Percentiles rank a stretch among this genome's conserved stretches.
Conservation (phyloP, 2,888 invertebrate genomes). For the Agonopterix heracliana region DNA sequence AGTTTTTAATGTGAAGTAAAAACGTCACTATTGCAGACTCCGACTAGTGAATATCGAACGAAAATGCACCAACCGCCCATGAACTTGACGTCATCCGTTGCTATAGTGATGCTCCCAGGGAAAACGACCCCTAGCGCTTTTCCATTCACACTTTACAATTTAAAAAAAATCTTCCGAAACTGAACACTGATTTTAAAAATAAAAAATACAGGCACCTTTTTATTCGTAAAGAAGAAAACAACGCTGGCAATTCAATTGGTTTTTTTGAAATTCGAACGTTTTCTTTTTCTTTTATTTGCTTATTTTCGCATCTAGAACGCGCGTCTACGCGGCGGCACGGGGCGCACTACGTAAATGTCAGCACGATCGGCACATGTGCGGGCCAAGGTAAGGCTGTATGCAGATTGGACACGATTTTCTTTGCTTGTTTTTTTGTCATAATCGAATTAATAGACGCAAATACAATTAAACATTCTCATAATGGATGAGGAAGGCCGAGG, state of each 20-base stretch:
- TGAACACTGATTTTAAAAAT: conserved; percentile 14
- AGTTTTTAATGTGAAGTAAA: too few species aligned
- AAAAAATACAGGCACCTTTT: conserved; percentile 38
- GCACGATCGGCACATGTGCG: conserved; percentile 71
- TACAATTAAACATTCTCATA: neutral
- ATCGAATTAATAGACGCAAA: neutral
- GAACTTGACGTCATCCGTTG: conserved; percentile 71
- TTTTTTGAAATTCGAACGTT: conserved; percentile 35
- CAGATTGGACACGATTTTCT: conserved; percentile 40
- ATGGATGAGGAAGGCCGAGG: too few species aligned
- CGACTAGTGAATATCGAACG: conserved; percentile 52
- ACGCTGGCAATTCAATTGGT: conserved; percentile 26
- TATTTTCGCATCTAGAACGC: conserved; percentile 36
- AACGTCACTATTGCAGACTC: conserved; percentile 21
- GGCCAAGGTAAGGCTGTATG: conserved; percentile 43
- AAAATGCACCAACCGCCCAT: conserved; percentile 71
- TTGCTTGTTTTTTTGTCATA: conserved; percentile 2
- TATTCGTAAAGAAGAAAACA: conserved; percentile 22
- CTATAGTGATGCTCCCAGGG: conserved; percentile 62
- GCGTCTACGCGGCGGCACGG: conserved; percentile 59
- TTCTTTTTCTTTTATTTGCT: conserved; percentile 29
- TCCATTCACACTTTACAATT: conserved; percentile 35
- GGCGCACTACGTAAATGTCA: conserved; percentile 74
- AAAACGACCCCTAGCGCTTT: conserved; percentile 37
- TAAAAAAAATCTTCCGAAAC: conserved; percentile 14